phyloP scores from a whole-genome alignment of 2,888 invertebrate genomes.

The Nomada goodeniana region DNA sequence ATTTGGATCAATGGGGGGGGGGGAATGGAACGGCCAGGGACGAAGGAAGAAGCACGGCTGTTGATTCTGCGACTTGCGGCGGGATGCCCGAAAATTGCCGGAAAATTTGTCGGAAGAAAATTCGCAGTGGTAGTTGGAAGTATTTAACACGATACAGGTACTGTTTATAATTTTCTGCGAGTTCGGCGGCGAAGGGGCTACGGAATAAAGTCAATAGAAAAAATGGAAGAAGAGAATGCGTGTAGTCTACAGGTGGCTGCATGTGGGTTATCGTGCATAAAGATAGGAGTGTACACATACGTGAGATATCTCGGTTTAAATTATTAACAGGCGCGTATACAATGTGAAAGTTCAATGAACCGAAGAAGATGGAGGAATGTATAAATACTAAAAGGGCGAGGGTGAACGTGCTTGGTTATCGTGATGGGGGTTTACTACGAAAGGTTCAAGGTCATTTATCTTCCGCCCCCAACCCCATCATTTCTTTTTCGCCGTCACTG shows the following conservation, averaged over 20 bases:
- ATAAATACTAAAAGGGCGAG: too few species aligned
- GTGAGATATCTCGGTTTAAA: not conserved
- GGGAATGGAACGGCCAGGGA: not conserved
- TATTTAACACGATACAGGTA: conserved; percentile 5
- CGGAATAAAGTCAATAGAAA: too few species aligned
- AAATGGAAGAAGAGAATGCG: too few species aligned
- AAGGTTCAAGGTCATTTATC: conserved; percentile 2
- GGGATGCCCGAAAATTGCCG: too few species aligned
- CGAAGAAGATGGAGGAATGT: conserved; percentile 3
- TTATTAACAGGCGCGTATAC: not conserved
- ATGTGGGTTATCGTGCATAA: not conserved
- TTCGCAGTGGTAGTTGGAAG: too few species aligned
- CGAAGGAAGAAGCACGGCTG: not conserved
- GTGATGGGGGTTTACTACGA: not conserved
- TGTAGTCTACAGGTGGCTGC: not conserved
- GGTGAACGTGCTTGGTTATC: not conserved
- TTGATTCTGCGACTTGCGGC: not conserved
- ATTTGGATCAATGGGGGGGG: not conserved
- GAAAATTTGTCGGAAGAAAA: not conserved
- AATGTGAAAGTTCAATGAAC: conserved; percentile 5
- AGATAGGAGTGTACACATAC: not conserved
- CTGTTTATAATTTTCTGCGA: not conserved
- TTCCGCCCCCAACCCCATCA: not conserved
- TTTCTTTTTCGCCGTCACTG: not conserved
- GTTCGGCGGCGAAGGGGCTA: not conserved